Base-by-base conservation (phyloP, 2,888 invertebrate species). In the Drosophila eohydei region DNA sequence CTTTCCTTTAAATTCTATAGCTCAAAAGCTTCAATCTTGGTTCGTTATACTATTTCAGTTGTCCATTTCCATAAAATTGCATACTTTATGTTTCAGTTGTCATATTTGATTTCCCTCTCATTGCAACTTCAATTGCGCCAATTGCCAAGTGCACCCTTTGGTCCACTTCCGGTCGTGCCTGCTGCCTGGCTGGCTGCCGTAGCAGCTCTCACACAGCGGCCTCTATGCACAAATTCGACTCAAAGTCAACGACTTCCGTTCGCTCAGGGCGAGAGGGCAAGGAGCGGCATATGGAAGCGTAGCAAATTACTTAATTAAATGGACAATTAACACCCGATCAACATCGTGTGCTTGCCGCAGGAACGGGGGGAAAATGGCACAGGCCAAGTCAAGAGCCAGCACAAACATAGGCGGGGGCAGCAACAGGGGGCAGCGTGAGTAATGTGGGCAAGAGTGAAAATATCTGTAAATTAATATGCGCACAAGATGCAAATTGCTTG, bases 221-320 rank as follows among this genome's bases (percentile, higher is more conserved):
- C 61, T 63, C 78, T 65, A 71, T 76, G 79, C 73, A 65, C 65
- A 80, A 71, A 71, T 79, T 76, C 61, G 78, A 74, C 74, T 87
- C 81, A 88, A 87, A 90, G 90, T 91, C 90, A 90, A 90, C 91
- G 90, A 90, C 90, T 90, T 91, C 91, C 91, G 91, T 78, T 89
- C 70, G 61, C 62, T 55, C 40, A 46, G 46, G 16, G 26, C 12
- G 62, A 44, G 58, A 64, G 57, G 50, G 54, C 56, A 56, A 52
- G 28, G 32, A 26, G 41, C 48, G 55, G 40, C 34, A n/a, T 6
- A 38, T 65, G 80, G 80, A 79, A 79, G 71, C 66, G 75, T 36
- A 74, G 88, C 90, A 91, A 90, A 90, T 90, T 91, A 91, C 89
- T 91, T 91, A 91, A 91, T 91, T 90, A 90, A 90, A 83, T 80